Evolutionary conservation across 1,140 invertebrate genomes (phyloP).

Genomic region (Leptinotarsa texana): DNA sequence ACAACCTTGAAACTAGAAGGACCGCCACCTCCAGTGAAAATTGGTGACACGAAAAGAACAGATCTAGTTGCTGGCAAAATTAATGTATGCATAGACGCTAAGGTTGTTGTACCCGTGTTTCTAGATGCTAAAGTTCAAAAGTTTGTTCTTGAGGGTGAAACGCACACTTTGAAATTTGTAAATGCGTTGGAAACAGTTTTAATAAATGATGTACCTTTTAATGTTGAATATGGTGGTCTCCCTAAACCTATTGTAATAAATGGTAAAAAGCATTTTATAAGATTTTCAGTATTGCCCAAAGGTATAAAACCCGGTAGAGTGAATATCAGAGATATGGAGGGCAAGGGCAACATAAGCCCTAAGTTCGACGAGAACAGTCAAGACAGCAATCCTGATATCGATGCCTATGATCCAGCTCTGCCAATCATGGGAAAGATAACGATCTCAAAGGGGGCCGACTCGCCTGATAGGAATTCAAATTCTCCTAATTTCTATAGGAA

Average conservation of each 20-base stretch:
- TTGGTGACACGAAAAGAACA: constrained; percentile 68
- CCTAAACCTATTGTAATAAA: constrained; percentile 84
- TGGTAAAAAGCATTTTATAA: constrained; percentile 80
- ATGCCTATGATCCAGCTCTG: constrained; percentile 29
- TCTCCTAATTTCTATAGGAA: constrained; percentile 47
- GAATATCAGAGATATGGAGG: constrained; percentile 70
- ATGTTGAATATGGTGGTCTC: constrained; percentile 87
- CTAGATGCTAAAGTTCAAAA: constrained; percentile 85
- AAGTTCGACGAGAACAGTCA: constrained; percentile 38
- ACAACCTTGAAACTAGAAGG: constrained; percentile 81
- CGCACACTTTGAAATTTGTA: constrained; percentile 78
- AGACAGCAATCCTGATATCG: constrained; percentile 17
- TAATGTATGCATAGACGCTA: constrained; percentile 80
- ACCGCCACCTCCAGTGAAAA: constrained; percentile 83
- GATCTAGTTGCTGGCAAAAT: constrained; percentile 83
- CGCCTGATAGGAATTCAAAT: constrained; percentile 49
- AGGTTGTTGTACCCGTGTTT: constrained; percentile 77
- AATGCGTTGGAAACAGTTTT: constrained; percentile 75
- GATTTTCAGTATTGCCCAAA: constrained; percentile 78
- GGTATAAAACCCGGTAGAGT: constrained; percentile 72
- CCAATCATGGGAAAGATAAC: constrained; percentile 32
- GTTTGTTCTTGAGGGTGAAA: constrained; percentile 74
- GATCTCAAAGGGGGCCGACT: constrained; percentile 30
- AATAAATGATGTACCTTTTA: constrained; percentile 83
- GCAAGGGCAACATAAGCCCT: constrained; percentile 22